These are phyloP conservation scores for Sisyra terminalis DNA, from an alignment of 2,888 invertebrate species.

Conservation along the genomic window DNA sequence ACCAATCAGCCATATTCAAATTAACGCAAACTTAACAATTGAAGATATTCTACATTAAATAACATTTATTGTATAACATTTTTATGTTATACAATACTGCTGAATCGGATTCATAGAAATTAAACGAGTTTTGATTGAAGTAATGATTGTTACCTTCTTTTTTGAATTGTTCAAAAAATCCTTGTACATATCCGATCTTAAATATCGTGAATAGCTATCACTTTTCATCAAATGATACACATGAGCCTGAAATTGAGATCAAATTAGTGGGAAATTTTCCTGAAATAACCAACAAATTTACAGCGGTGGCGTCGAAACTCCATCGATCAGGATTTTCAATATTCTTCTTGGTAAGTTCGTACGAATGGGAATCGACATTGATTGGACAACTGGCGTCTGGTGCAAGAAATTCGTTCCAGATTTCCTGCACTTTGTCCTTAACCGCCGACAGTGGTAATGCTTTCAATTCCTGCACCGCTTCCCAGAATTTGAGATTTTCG, in stretches of 20 bases:
- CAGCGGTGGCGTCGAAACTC: conserved; percentile 95
- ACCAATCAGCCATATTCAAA: too few species aligned
- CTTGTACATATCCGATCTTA: conserved; percentile 97
- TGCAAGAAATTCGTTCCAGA: conserved; percentile 87
- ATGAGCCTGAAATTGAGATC: conserved; percentile 67
- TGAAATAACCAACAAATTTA: too few species aligned
- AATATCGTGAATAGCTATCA: conserved; percentile 94
- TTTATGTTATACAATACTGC: too few species aligned
- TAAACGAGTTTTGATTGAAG: not conserved
- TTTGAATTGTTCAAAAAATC: conserved; percentile 89
- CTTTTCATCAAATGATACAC: conserved; percentile 99
- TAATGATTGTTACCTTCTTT: conserved; percentile 62
- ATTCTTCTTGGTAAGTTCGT: conserved; percentile 67
- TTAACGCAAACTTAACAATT: too few species aligned
- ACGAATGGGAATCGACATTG: conserved; percentile 89
- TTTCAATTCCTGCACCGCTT: conserved; percentile 86
- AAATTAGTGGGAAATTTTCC: too few species aligned
- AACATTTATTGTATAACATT: too few species aligned
- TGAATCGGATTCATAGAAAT: too few species aligned
- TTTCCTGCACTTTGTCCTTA: conserved; percentile 62
- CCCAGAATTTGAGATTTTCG: conserved; percentile 96
- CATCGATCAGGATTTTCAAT: conserved; percentile 75
- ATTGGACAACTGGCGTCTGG: conserved; percentile 91
- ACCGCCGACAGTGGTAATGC: conserved; percentile 75
- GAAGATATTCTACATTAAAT: too few species aligned